Base-by-base conservation (phyloP, 2,888 invertebrate genomes). In the Pristionchus exspectatus region DNA sequence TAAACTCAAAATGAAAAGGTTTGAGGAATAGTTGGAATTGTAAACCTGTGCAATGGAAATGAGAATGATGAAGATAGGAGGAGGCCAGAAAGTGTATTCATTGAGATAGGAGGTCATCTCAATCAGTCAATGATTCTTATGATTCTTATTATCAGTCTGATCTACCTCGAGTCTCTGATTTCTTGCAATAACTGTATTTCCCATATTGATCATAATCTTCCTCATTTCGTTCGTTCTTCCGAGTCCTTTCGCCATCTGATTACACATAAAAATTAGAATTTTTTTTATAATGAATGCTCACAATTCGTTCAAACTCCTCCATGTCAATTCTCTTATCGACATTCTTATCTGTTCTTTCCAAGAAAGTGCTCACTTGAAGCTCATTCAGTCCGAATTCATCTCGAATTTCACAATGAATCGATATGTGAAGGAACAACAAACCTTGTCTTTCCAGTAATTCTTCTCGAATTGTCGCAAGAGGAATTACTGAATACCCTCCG, bases 61-160 rank as follows among this genome's bases (percentile, higher is more conserved):
- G 90, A 97, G 96, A 91, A 98, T 96, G 97, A 99, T 98, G 95
- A 98, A 97, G 89, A 99, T 95, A 0, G 98, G 99, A 7, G 96
- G 96, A n/a, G 98, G 99, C 95, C 97, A 97, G 95, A 98, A 98
- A 90, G 97, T 97, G 88, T 93, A 93, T 24, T 90, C 87, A 83
- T 93, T 91, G 27, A 93, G 91, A 74, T 93, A 93, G 0, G 92
- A 92, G 83, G 91, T 92, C 21, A 92, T 89, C 59, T 91, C 33
- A 86, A 86, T 44, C 10, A 33, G 3, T 50, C 24, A 27, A 54
- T 50, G 44, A 3, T 50, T 4, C 7, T 30, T 3, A 54, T 50
- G 44, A 3, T 50, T 4, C 7, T 30, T 3, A 27, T 5, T 14
- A 27, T 24, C 24, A 30, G 38, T 16, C 5, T 18, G 0, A 74